Conservation (phyloP, 2,888 invertebrate species). For the Machimus rusticus region DNA sequence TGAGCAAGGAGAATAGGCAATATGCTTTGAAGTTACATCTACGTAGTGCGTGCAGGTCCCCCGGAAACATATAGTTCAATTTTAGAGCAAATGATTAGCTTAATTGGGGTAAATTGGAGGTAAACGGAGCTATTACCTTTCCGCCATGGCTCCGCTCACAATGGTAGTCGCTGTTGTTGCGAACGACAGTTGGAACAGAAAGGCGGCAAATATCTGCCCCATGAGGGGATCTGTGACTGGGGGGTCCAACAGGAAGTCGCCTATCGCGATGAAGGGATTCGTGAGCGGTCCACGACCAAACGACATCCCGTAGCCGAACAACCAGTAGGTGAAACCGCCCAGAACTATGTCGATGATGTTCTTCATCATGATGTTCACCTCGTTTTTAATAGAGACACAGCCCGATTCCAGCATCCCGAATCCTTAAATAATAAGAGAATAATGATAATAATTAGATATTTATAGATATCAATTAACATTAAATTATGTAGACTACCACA, state of each 20-base stretch:
- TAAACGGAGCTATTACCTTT: constrained; percentile 68
- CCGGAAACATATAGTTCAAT: neutral
- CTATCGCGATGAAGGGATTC: constrained; percentile 83
- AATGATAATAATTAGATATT: no score
- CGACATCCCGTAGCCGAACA: constrained; percentile 91
- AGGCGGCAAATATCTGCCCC: constrained; percentile 87
- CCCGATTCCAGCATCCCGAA: constrained; percentile 95
- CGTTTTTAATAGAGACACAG: constrained; percentile 90
- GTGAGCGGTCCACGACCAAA: constrained; percentile 78
- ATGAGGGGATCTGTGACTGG: constrained; percentile 75
- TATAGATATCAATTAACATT: no score
- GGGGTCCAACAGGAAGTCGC: constrained; percentile 84
- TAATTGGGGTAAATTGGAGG: constrained; percentile 10
- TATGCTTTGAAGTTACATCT: constrained; percentile 92
- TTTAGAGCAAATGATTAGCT: constrained; percentile 24
- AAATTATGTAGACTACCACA: no score
- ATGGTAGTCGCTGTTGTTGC: constrained; percentile 88
- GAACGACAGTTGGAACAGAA: constrained; percentile 89
- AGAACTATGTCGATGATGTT: constrained; percentile 92
- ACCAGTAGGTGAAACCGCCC: constrained; percentile 90
- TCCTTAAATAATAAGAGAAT: constrained; percentile 70
- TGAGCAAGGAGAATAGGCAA: constrained; percentile 86
- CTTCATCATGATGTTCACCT: constrained; percentile 98
- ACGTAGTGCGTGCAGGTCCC: constrained; percentile 43
- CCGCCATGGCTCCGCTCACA: constrained; percentile 94